Evolutionary conservation across 2,888 invertebrate species (phyloP).

Genomic region (Odontocerum albicorne): DNA sequence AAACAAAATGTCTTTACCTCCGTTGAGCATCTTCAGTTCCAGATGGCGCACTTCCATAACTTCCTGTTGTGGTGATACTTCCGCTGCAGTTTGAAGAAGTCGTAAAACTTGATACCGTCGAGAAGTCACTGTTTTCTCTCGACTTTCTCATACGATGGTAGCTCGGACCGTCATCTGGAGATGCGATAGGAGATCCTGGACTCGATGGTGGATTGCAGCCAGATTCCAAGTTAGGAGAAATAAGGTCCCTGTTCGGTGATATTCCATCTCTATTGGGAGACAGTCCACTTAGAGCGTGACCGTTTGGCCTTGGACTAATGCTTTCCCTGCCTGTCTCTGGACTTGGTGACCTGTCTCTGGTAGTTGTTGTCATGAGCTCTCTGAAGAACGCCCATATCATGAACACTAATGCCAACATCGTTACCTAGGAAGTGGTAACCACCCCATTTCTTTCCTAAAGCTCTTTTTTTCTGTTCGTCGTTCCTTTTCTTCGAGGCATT

Average conservation of each 20-base stretch:
- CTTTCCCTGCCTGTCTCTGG: conserved; percentile 17
- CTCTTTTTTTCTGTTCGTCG: not conserved
- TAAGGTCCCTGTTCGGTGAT: conserved; percentile 8
- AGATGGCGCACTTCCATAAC: conserved; percentile 33
- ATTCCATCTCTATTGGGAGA: conserved; percentile 15
- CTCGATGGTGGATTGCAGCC: conserved; percentile 10
- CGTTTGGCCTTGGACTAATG: conserved; percentile 23
- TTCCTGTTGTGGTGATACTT: conserved; percentile 45
- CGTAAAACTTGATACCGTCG: conserved; percentile 55
- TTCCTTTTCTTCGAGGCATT: conserved; percentile 8
- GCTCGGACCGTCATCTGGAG: conserved; percentile 50
- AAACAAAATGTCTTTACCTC: conserved; percentile 33
- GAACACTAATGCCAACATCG: conserved; percentile 64
- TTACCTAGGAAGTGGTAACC: conserved; percentile 32
- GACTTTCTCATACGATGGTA: conserved; percentile 54
- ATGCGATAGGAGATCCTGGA: conserved; percentile 23
- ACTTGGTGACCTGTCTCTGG: conserved; percentile 17
- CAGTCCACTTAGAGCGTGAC: conserved; percentile 20
- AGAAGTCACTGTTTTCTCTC: conserved; percentile 55
- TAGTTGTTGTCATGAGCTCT: conserved; percentile 53
- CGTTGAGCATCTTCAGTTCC: conserved; percentile 30
- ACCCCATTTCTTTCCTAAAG: conserved; percentile 16
- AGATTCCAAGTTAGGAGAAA: not conserved
- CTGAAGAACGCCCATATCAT: conserved; percentile 65
- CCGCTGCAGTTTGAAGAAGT: conserved; percentile 51